phyloP scores from a whole-genome alignment of 2,888 invertebrate species.

The Drosophila koepferae region DNA sequence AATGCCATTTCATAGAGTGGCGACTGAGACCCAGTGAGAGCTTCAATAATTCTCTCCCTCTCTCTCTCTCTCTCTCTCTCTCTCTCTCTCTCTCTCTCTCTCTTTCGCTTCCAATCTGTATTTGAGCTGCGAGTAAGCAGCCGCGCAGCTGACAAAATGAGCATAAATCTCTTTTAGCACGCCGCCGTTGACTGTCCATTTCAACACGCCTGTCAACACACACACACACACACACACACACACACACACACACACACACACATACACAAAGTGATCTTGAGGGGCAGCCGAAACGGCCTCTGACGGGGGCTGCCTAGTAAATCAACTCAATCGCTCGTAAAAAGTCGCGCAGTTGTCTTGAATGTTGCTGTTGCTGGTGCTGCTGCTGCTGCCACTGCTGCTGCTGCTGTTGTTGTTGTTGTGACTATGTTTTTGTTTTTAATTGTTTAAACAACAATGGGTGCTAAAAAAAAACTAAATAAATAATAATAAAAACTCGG shows the following conservation, averaged over 20 bases:
- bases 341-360: conserved; percentile 67
- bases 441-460: conserved; percentile 83
- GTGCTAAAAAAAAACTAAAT: conserved; percentile 76
- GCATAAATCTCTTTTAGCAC: conserved; percentile 80
- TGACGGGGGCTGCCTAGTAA: conserved; percentile 73
- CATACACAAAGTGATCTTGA: conserved; percentile 13
- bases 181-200: conserved; percentile 77
- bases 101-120: background rate
- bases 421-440: conserved; percentile 45
- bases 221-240: conserved; percentile 44
- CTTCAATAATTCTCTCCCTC: conserved; percentile 2
- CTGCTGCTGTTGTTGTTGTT: conserved; percentile 22
- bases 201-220: conserved; percentile 82
- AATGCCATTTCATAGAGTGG: conserved; percentile 62
- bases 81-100: background rate
- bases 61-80: background rate
- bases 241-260: conserved; percentile 18
- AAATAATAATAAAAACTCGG: conserved; percentile 64
- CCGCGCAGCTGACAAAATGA: conserved; percentile 72
- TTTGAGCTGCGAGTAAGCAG: conserved; percentile 52
- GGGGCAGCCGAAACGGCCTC: conserved; percentile 56
- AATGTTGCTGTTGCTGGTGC: conserved; percentile 37
- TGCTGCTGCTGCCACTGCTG: conserved; percentile 23
- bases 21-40: background rate
- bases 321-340: conserved; percentile 79